These are phyloP conservation scores for Netelia fuscicornis DNA, from an alignment of 2,888 invertebrate species.

Conservation along the genomic window DNA sequence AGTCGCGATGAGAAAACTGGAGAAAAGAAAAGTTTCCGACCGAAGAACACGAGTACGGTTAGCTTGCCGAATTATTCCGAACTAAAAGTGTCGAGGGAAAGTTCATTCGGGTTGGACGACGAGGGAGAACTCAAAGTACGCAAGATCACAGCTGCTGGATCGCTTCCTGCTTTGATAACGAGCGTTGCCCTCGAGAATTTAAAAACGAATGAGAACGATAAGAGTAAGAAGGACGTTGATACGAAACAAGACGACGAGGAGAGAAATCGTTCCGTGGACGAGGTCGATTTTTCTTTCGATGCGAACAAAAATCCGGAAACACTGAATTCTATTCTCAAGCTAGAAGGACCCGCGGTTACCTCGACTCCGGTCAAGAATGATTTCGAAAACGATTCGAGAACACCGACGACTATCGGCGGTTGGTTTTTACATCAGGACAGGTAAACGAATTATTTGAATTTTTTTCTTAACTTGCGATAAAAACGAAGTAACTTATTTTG, in stretches of 20 bases:
- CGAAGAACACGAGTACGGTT: slow-evolving; percentile 85
- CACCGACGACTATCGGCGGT: slow-evolving; percentile 72
- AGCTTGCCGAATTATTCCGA: slow-evolving; percentile 86
- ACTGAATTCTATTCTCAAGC: slow-evolving; percentile 43
- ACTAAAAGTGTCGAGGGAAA: slow-evolving; percentile 77
- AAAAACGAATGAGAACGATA: slow-evolving; percentile 25
- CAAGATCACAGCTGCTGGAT: slow-evolving; percentile 68
- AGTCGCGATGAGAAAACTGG: slow-evolving; percentile 49
- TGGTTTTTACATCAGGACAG: slow-evolving; percentile 71
- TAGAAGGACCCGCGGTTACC: slow-evolving; percentile 63
- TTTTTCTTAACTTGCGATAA: slow-evolving; percentile 1
- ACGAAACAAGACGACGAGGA: slow-evolving; percentile 76
- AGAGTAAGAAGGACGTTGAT: slow-evolving; percentile 69
- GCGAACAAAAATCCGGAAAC: slow-evolving; percentile 47
- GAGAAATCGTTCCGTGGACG: slow-evolving; percentile 74
- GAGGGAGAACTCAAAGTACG: slow-evolving; percentile 46
- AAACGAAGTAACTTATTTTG: background rate
- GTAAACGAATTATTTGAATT: slow-evolving; percentile 17
- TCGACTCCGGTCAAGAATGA: slow-evolving; percentile 71
- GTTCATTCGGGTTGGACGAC: slow-evolving; percentile 17
- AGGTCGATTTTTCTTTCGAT: slow-evolving; percentile 66
- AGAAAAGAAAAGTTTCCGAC: slow-evolving; percentile 70
- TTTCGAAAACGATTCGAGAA: slow-evolving; percentile 69
- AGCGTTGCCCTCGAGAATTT: slow-evolving; percentile 50
- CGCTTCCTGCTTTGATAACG: slow-evolving; percentile 71